Conservation (phyloP, 2,888 invertebrate genomes). For the Drosophila prolongata region DNA sequence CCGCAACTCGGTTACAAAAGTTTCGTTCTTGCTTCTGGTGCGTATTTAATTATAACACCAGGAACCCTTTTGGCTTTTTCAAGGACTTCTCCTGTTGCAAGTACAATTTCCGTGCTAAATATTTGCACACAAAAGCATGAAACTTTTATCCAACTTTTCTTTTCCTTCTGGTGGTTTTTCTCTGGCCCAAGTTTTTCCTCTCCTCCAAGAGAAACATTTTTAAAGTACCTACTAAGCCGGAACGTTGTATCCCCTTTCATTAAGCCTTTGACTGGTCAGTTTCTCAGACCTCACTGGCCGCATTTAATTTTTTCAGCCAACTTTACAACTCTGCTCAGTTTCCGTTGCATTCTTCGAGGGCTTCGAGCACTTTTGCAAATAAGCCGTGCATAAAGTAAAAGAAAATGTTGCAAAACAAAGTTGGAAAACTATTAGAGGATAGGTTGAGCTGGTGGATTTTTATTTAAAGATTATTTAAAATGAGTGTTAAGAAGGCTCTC, state of each 20-base stretch:
- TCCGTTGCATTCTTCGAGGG: slow-evolving; percentile 46
- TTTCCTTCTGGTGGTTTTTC: not conserved
- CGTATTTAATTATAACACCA: slow-evolving; percentile 65
- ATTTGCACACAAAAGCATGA: slow-evolving; percentile 65
- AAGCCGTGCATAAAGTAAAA: slow-evolving; percentile 30
- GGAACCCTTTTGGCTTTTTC: slow-evolving; percentile 18
- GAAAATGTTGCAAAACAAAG: slow-evolving; percentile 2
- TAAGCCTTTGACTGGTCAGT: slow-evolving; percentile 19
- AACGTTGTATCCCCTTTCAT: slow-evolving; percentile 29
- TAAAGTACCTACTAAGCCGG: slow-evolving; percentile 27
- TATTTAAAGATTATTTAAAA: not conserved
- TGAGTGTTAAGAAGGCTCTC: no score
- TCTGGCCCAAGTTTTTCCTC: slow-evolving; percentile 5
- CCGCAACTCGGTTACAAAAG: slow-evolving; percentile 49
- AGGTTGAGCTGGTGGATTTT: not conserved
- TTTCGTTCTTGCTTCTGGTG: slow-evolving; percentile 31
- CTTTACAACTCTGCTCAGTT: slow-evolving; percentile 47
- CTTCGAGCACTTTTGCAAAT: slow-evolving; percentile 50
- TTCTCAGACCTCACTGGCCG: slow-evolving; percentile 14
- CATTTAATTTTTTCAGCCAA: slow-evolving; percentile 38
- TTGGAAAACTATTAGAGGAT: slow-evolving; percentile 3
- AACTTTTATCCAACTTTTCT: slow-evolving; percentile 45
- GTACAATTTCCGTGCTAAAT: slow-evolving; percentile 71
- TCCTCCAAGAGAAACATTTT: slow-evolving; percentile 24
- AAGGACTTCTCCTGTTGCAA: slow-evolving; percentile 48